Conservation (phyloP, 1,140 invertebrate species). For the Brachionus rotundiformis region DNA sequence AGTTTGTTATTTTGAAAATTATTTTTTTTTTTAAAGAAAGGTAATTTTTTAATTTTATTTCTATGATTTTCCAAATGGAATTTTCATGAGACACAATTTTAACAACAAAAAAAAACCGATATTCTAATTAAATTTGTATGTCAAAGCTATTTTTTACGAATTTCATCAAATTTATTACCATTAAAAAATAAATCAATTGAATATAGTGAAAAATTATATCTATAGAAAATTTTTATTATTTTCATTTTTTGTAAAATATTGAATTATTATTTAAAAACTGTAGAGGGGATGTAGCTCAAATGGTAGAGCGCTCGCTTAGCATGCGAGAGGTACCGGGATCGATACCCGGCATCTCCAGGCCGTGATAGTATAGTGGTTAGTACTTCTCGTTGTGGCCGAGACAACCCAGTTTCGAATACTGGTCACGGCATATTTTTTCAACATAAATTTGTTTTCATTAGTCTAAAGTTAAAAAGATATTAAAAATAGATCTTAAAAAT, state of each 20-base stretch:
- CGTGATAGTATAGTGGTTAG: conserved; percentile 89
- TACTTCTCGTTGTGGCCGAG: conserved; percentile 86
- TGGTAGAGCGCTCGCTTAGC: conserved; percentile 48
- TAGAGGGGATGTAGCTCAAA: conserved; percentile 54
- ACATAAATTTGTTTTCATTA: too few relatives aligned
- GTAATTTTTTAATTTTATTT: background rate
- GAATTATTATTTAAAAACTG: background rate
- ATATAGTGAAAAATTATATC: background rate
- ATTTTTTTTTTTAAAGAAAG: conserved; percentile 7
- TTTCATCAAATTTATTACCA: background rate
- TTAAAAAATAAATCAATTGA: background rate
- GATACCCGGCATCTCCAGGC: conserved; percentile 60
- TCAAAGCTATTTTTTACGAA: background rate
- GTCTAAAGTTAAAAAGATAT: too few relatives aligned
- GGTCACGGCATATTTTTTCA: conserved; percentile 79
- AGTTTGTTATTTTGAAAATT: conserved; percentile 8
- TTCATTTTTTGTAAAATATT: background rate
- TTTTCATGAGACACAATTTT: background rate
- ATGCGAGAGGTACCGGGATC: conserved; percentile 48
- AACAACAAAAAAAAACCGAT: background rate
- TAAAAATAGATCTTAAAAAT: too few relatives aligned
- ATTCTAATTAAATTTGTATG: conserved; percentile 4
- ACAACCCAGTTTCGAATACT: conserved; percentile 90
- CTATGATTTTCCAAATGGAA: background rate
- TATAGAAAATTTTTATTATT: background rate